Percentiles rank a stretch among this genome's conserved stretches.
Conservation (phyloP, 2,888 invertebrate species). For the Lissonota sp. region DNA sequence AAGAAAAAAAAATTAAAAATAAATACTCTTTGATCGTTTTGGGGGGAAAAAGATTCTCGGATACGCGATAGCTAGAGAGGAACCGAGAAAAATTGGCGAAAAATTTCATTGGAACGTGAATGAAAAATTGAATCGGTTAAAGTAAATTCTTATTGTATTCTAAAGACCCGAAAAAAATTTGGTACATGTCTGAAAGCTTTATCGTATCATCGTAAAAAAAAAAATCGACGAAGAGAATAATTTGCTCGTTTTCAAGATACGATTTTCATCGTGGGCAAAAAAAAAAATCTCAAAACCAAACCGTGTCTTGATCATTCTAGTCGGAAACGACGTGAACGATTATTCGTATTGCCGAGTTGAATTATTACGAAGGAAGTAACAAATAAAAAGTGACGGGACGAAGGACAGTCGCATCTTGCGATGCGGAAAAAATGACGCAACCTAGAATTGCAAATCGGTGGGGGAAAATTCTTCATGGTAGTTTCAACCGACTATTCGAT, state of each 20-base stretch:
- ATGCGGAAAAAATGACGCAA: constrained; percentile 20
- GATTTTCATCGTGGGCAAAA: not conserved
- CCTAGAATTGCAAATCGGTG: not conserved
- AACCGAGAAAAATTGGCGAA: not conserved
- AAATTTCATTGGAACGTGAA: not conserved
- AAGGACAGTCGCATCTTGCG: not conserved
- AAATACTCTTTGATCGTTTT: not conserved
- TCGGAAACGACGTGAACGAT: too few species aligned
- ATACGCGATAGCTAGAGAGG: not conserved
- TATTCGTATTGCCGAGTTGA: too few species aligned
- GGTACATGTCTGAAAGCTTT: not conserved
- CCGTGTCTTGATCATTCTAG: too few species aligned
- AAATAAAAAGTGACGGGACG: not conserved
- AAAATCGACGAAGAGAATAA: not conserved
- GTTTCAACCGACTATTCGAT: constrained; percentile 8
- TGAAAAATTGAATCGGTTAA: not conserved
- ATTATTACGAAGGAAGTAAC: too few species aligned
- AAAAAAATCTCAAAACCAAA: not conserved
- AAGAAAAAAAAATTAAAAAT: too few species aligned
- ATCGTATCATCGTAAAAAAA: not conserved
- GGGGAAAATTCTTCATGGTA: not conserved
- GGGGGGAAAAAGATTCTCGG: not conserved
- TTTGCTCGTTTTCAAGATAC: not conserved
- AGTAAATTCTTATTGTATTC: too few species aligned
- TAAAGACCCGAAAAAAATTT: too few species aligned